These are phyloP conservation scores for Umimayanthus kanabou DNA, from an alignment of 92 coral and sea anemone genomes.

Conservation along the genomic window DNA sequence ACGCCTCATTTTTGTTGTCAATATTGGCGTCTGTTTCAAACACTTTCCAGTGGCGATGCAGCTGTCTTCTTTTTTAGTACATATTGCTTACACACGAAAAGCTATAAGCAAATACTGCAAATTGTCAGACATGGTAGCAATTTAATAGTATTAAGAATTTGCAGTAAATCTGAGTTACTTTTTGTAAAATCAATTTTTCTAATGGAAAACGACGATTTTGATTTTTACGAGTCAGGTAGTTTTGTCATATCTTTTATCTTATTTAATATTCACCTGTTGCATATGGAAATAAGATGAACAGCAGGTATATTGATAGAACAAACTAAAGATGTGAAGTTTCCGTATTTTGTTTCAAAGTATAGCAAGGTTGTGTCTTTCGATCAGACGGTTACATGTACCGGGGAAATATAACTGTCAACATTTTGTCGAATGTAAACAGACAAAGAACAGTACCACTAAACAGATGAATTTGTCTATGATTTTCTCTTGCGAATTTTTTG, in stretches of 20 bases:
- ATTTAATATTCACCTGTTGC: background rate
- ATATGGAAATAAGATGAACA: background rate
- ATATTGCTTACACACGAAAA: background rate
- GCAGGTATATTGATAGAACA: background rate
- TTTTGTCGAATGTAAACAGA: background rate
- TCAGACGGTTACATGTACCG: background rate
- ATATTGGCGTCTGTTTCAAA: constrained; percentile 13
- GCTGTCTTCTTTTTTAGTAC: background rate
- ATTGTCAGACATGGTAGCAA: background rate
- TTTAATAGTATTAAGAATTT: too few relatives aligned
- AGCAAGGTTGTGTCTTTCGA: background rate
- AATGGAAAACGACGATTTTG: background rate
- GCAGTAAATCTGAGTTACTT: too few relatives aligned
- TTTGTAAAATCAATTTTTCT: background rate
- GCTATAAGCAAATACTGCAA: background rate
- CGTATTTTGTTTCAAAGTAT: too few relatives aligned
- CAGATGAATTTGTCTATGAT: background rate
- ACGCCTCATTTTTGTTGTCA: background rate
- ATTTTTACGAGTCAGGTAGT: background rate
- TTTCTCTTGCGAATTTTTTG: background rate
- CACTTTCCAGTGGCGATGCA: background rate
- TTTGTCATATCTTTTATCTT: background rate
- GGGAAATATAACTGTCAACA: background rate
- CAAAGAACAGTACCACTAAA: too few relatives aligned
- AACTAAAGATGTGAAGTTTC: background rate